A percentile compares a stretch with the other conserved stretches of the same genome.
Conservation (phyloP, 1,140 invertebrate species). For the Rhopalosiphum maidis region DNA sequence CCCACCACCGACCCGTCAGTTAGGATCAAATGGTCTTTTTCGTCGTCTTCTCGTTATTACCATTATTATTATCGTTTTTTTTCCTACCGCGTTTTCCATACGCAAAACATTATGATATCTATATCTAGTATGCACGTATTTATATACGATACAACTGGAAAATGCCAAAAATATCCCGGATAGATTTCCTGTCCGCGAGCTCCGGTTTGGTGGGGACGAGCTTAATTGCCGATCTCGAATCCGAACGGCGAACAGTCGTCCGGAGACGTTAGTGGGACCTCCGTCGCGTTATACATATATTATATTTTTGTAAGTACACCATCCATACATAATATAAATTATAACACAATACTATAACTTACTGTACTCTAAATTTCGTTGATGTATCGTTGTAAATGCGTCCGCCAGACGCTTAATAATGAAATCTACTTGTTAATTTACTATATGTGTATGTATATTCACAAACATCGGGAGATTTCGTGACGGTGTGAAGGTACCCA, state of each 20-base stretch:
- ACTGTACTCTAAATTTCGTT: neutral
- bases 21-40: conserved; percentile 39
- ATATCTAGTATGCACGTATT: neutral
- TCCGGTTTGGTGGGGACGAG: conserved; percentile 42
- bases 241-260: conserved; percentile 29
- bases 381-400: neutral
- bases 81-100: conserved; percentile 24
- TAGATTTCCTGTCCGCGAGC: conserved; percentile 48
- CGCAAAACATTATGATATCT: neutral
- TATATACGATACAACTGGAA: conserved; percentile 41
- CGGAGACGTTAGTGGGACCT: conserved; percentile 42
- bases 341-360: neutral
- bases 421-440: neutral
- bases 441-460: neutral
- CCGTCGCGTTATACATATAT: conserved; percentile 37
- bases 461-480: neutral
- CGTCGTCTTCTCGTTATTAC: neutral
- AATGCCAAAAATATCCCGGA: conserved; percentile 57
- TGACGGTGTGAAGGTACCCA: neutral
- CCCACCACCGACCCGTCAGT: neutral
- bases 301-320: conserved; percentile 42
- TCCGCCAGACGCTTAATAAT: neutral
- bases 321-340: neutral
- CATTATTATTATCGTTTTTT: neutral
- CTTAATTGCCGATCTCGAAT: neutral